Base-by-base conservation (phyloP, 1,140 invertebrate species). In the Camponotus floridanus region DNA sequence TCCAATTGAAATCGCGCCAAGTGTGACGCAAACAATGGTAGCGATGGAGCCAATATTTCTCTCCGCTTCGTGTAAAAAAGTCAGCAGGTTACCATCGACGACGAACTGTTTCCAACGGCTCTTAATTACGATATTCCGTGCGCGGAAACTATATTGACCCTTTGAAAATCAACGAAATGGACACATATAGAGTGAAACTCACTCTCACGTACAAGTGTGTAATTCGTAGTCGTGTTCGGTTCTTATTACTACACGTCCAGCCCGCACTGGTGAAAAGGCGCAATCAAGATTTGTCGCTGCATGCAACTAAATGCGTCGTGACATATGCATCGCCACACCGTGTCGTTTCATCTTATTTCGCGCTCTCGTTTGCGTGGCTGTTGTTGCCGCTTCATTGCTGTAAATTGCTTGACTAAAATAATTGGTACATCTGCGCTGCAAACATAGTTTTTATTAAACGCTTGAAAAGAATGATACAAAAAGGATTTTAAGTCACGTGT, bases 281-380 rank as follows among this genome's bases (percentile, higher is more conserved):
- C 85, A 92, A 92, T 92, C 91, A 91, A 86, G 90, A 89, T 89
- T 88, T 79, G 62, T 80, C 74, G 73, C 65, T 55, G 61, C 64
- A 33, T 59, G 65, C 48, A 31, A 39, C 74, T 68, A 59, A 59
- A 87, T 68, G 57, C 31, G 45, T 65, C 61, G 33, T 55, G 73
- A 78, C 83, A 42, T 36, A 78, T 78, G 74, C 74, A 45, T 85
- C 83, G 39, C n/a, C 71, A 26, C 71, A 55, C 33, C 45, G 13
- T 51, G 71, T 85, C 39, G 67, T 61, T 73, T 83, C 68, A 73
- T 61, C 79, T 83, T 83, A 83, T 74, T 83, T 74, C 79, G 68
- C 18, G 48, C 11, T 15, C 55, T 81, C 67, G 39, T 83, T 83
- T 36, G 39, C 39, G 11, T 48, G 18, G 68, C 68, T 33, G 51